phyloP scores from a whole-genome alignment of 2,113 vertebrate species.

The Spilogale gracilis region DNA sequence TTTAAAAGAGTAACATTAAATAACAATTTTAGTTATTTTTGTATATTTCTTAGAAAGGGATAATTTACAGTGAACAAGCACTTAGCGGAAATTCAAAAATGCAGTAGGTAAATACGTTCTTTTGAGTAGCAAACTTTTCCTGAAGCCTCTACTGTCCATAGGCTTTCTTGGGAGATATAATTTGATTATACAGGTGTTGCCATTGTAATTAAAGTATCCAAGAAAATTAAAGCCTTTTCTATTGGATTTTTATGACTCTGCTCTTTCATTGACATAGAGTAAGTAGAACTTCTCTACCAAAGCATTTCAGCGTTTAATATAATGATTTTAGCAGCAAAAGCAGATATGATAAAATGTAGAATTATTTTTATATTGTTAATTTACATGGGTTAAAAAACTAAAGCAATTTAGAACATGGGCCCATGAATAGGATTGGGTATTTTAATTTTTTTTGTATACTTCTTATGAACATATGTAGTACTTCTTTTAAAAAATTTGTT shows the following conservation, averaged over 20 bases:
- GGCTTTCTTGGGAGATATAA: background rate
- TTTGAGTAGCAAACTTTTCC: background rate
- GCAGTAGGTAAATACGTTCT: background rate
- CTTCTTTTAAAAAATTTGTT: background rate
- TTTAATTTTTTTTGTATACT: background rate
- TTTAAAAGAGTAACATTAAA: background rate
- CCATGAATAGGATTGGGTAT: background rate
- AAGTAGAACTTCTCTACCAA: background rate
- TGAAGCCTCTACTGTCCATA: background rate
- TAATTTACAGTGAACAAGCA: background rate
- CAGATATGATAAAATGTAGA: background rate
- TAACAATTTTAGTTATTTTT: background rate
- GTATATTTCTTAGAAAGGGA: background rate
- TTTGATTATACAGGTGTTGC: background rate
- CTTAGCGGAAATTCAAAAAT: conserved; percentile 7
- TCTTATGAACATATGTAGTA: background rate
- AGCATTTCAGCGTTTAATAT: background rate
- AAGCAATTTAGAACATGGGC: background rate
- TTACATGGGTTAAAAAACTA: background rate
- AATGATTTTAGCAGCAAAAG: conserved; percentile 35
- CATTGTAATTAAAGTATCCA: background rate
- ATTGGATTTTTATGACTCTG: background rate
- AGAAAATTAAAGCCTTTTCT: background rate
- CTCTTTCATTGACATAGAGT: background rate
- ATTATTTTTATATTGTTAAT: background rate